These are phyloP conservation scores for Molanna angustata DNA, from an alignment of 2,888 invertebrate species.

Conservation along the genomic window DNA sequence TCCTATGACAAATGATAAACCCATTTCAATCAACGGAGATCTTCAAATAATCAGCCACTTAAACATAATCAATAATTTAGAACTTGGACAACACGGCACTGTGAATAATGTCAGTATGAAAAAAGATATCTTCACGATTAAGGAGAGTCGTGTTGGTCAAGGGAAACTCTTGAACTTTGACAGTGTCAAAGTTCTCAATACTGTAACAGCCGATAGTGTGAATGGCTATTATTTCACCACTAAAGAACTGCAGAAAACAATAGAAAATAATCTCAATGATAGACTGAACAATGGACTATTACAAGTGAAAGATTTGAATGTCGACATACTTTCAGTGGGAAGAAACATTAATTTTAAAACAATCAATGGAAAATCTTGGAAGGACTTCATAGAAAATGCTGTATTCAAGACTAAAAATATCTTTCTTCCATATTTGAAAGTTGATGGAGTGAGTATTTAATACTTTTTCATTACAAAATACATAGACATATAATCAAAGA, in stretches of 20 bases:
- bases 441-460: conserved; percentile 18
- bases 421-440: conserved; percentile 32
- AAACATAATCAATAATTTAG: conserved; percentile 20
- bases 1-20: conserved; percentile 13
- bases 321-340: conserved; percentile 24
- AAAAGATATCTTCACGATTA: conserved; percentile 26
- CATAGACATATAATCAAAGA: not conserved
- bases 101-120: conserved; percentile 28
- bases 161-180: conserved; percentile 22
- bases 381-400: conserved; percentile 42
- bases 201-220: conserved; percentile 23
- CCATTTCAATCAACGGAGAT: conserved; percentile 20
- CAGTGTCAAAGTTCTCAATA: conserved; percentile 17
- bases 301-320: conserved; percentile 19
- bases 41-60: conserved; percentile 23
- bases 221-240: conserved; percentile 21
- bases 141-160: too few relatives aligned
- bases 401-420: conserved; percentile 45
- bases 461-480: too few relatives aligned
- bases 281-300: too few relatives aligned
- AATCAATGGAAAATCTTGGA: conserved; percentile 52
- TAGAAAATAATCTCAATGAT: conserved; percentile 16
- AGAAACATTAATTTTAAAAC: conserved; percentile 39
- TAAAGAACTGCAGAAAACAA: conserved; percentile 11
- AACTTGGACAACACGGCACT: conserved; percentile 20